phyloP scores from a whole-genome alignment of 2,888 invertebrate genomes.

The Amphipyra berbera region DNA sequence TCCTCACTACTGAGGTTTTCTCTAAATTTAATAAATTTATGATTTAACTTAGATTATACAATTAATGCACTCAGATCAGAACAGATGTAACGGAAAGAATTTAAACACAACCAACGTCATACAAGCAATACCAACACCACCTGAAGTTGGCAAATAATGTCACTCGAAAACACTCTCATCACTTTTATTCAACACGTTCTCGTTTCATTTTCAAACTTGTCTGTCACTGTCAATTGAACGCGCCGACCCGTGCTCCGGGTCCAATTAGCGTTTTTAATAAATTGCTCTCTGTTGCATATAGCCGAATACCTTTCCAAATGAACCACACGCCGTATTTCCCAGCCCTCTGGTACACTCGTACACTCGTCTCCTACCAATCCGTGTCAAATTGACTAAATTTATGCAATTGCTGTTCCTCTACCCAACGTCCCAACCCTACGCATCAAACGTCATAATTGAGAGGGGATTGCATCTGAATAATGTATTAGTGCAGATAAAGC shows the following conservation, averaged over 20 bases:
- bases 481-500: conserved; percentile 71
- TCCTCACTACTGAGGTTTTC: too few species aligned
- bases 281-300: conserved; percentile 52
- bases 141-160: conserved; percentile 30
- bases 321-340: conserved; percentile 33
- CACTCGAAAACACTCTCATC: conserved; percentile 31
- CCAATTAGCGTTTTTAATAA: conserved; percentile 64
- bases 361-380: conserved; percentile 60
- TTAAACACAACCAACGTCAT: background rate
- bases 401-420: conserved; percentile 77
- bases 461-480: conserved; percentile 76
- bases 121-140: conserved; percentile 8
- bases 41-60: too few species aligned
- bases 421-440: conserved; percentile 65
- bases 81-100: too few species aligned
- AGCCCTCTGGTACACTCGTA: conserved; percentile 35
- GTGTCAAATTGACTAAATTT: conserved; percentile 88
- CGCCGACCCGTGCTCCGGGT: conserved; percentile 43
- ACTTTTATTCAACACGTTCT: conserved; percentile 50
- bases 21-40: too few species aligned
- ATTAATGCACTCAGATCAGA: too few species aligned
- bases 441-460: conserved; percentile 85
- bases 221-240: conserved; percentile 52
- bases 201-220: conserved; percentile 57
- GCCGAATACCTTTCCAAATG: conserved; percentile 60